Conservation (phyloP, 2,113 vertebrate species). For the Dendropsophus ebraccatus region DNA sequence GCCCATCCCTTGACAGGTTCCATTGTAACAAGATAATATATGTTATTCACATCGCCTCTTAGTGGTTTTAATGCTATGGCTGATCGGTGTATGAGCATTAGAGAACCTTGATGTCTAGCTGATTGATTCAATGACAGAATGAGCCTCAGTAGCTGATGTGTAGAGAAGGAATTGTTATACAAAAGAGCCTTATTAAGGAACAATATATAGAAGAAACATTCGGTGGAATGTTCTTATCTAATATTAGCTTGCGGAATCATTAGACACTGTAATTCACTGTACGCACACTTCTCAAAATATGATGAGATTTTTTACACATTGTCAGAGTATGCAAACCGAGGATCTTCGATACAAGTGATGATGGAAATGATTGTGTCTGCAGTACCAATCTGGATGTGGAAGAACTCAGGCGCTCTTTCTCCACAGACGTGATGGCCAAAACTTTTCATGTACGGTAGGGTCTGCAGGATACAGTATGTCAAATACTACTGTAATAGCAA, state of each 20-base stretch:
- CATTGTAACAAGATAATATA: too few relatives aligned
- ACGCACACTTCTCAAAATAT: neutral
- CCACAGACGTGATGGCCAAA: too few relatives aligned
- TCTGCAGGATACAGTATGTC: too few relatives aligned
- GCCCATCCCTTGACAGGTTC: too few relatives aligned
- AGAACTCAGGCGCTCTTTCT: too few relatives aligned
- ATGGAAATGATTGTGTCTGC: too few relatives aligned
- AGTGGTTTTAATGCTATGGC: too few relatives aligned
- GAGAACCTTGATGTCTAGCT: neutral
- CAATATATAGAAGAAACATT: neutral
- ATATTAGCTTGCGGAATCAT: neutral
- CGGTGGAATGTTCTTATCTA: neutral
- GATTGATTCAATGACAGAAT: constrained; percentile 7
- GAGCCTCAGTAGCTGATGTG: neutral
- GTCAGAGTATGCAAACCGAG: neutral
- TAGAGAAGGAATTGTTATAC: neutral
- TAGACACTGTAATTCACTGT: neutral
- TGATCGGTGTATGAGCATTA: neutral
- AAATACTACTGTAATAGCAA: too few relatives aligned
- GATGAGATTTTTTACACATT: neutral
- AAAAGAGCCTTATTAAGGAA: neutral
- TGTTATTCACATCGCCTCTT: too few relatives aligned
- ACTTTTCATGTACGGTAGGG: too few relatives aligned
- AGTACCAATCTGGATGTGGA: too few relatives aligned
- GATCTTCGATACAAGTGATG: too few relatives aligned